phyloP scores from a whole-genome alignment of 1,140 invertebrate species.

The Camponotus pennsylvanicus region DNA sequence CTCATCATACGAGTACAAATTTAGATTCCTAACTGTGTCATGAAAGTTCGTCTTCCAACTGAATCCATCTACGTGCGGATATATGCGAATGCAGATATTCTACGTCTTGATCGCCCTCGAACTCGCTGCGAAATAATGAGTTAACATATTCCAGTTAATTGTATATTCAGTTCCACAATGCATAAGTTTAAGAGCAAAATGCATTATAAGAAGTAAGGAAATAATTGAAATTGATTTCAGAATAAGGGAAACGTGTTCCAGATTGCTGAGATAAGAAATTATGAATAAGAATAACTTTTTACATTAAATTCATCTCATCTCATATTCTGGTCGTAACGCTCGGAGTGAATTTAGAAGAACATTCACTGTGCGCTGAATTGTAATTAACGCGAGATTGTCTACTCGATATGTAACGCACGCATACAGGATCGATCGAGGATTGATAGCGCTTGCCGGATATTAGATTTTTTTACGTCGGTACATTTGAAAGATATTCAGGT shows the following conservation, averaged over 20 bases:
- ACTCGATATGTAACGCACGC: conserved; percentile 27
- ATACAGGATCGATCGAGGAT: conserved; percentile 1
- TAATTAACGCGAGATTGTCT: conserved; percentile 16
- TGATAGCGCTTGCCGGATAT: conserved; percentile 30
- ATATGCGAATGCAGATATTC: conserved; percentile 51
- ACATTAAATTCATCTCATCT: conserved; percentile 18
- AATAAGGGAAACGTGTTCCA: not conserved
- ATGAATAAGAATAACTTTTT: not conserved
- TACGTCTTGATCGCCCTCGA: conserved; percentile 33
- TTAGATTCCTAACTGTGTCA: conserved; percentile 52
- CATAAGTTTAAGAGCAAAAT: not conserved
- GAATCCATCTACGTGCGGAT: conserved; percentile 39
- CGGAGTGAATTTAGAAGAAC: conserved; percentile 27
- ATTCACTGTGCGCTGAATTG: conserved; percentile 5
- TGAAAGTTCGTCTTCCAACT: conserved; percentile 48
- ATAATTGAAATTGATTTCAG: conserved; percentile 5
- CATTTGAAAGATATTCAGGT: conserved; percentile 65
- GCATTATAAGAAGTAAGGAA: not conserved
- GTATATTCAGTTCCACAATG: conserved; percentile 19
- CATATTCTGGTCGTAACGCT: not conserved
- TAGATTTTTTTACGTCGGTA: conserved; percentile 46
- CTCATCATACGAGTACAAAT: conserved; percentile 51
- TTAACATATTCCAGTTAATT: conserved; percentile 37
- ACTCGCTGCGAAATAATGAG: conserved; percentile 46
- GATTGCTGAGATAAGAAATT: not conserved